Evolutionary conservation across 92 coral and sea anemone genomes (phyloP), one percentile per base, ranked within the genome.

Genomic region (Umimayanthus kanabou): DNA sequence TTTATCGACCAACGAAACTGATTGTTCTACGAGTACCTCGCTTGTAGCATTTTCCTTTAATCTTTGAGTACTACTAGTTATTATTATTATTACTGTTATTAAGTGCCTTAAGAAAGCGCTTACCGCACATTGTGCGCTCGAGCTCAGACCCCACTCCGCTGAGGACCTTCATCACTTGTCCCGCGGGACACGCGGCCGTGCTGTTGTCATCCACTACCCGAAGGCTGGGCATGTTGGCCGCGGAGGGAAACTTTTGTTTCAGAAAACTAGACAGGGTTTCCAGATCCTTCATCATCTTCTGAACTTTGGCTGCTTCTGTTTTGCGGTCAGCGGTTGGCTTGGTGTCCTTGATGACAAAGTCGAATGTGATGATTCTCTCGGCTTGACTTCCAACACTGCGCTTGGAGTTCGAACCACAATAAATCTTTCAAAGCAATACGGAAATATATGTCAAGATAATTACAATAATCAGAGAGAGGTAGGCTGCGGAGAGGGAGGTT

Each of bases 61-160:
- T 33, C 37, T 33, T 33, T 33, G 1, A 33, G 37, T 2, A 33
- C 37, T 33, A 33, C 37, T 33, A 33, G 37, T 33, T 33, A 33
- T 33, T 33, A 33, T 0, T 33, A 33, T 33, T 33, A 33, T 33
- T 33, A 33, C 37, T 33, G 37, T 33, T 33, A 33, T 33, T 33
- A 0, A 33, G 37, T 33, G 37, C 37, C 11, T 55, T 55, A 11
- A 4, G 20, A 55, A 61, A 47, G 25, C 10, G 72, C 99, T 86
- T 90, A 97, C 99, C 96, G 79, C 99, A 97, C 28, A 88, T 76
- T 9, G 98, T 88, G 66, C 98, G 89, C 77, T 91, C 94, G 77
- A 97, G 71, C 87, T 95, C 98, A 65, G 98, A 87, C 66, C 88
- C 93, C 49, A 83, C 88, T 45, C 97, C 97, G 37, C 90, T 84